Percentiles rank a stretch among this genome's conserved stretches.
Conservation (phyloP, 2,797 vertebrate genomes). For the Periophthalmus magnuspinnatus region DNA sequence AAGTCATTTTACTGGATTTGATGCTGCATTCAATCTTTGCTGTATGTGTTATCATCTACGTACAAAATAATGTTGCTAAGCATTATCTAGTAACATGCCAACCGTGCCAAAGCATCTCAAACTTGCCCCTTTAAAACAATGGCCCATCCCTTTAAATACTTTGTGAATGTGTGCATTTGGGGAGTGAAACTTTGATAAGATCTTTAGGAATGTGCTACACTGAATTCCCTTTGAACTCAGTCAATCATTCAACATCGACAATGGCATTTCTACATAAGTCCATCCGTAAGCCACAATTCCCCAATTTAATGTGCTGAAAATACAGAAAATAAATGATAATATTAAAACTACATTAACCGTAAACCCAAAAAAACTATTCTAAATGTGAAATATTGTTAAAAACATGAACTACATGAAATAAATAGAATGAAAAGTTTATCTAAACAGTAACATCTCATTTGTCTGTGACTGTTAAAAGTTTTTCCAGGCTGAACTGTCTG, state of each 20-base stretch:
- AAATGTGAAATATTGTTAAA: too few species aligned
- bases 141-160: too few species aligned
- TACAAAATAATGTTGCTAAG: background rate
- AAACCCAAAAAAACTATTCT: too few species aligned
- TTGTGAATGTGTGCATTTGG: background rate
- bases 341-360: too few species aligned
- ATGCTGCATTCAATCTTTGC: background rate
- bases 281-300: background rate
- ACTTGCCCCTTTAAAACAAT: background rate
- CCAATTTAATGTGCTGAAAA: background rate
- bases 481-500: too few species aligned
- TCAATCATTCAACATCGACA: background rate
- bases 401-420: too few species aligned
- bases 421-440: too few species aligned
- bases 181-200: slow-evolving; percentile 5
- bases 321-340: too few species aligned
- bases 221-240: background rate
- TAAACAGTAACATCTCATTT: too few species aligned
- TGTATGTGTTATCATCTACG: background rate
- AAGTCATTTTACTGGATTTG: background rate
- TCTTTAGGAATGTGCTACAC: background rate
- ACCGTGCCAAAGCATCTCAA: background rate
- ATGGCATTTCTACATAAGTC: background rate
- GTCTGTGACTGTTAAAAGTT: too few species aligned
- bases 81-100: background rate